Conservation (phyloP, 2,113 vertebrate species). For the Alces alces region DNA sequence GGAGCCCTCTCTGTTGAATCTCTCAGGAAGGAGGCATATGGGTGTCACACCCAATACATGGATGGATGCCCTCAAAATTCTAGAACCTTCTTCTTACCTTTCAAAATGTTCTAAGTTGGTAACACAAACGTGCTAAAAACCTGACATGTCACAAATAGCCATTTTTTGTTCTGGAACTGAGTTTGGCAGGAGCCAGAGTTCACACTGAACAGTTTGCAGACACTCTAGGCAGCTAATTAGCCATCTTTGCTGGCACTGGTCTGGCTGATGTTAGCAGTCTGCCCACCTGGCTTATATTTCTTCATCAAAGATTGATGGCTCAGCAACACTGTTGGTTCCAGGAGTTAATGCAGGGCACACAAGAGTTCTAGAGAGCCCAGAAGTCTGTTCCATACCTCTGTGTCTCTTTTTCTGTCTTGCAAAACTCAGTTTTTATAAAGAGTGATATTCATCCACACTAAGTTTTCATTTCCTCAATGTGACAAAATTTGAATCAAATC, state of each 20-base stretch:
- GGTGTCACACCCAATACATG: neutral
- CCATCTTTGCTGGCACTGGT: slow-evolving; percentile 45
- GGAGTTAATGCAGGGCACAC: slow-evolving; percentile 57
- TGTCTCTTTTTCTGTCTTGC: no score
- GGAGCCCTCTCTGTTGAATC: neutral
- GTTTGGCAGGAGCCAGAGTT: slow-evolving; percentile 67
- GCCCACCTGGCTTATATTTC: slow-evolving; percentile 75
- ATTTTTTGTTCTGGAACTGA: slow-evolving; percentile 66
- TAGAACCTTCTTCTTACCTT: slow-evolving; percentile 44
- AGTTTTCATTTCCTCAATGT: slow-evolving; percentile 43
- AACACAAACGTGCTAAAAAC: slow-evolving; percentile 47
- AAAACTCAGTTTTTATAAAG: slow-evolving; percentile 52
- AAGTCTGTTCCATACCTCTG: no score
- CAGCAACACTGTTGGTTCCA: slow-evolving; percentile 49
- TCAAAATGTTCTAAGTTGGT: slow-evolving; percentile 52
- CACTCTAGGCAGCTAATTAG: slow-evolving; percentile 53
- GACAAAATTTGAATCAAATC: slow-evolving; percentile 45
- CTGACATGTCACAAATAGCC: slow-evolving; percentile 45
- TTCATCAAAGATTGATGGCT: slow-evolving; percentile 70
- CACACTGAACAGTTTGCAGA: slow-evolving; percentile 68
- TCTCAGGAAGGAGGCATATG: neutral
- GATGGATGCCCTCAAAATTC: neutral
- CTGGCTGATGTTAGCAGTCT: slow-evolving; percentile 60
- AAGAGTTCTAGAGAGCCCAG: slow-evolving; percentile 15
- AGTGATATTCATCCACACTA: slow-evolving; percentile 7